Conservation (phyloP, 23 tunicate genomes). For the Halocynthia aurantium region DNA sequence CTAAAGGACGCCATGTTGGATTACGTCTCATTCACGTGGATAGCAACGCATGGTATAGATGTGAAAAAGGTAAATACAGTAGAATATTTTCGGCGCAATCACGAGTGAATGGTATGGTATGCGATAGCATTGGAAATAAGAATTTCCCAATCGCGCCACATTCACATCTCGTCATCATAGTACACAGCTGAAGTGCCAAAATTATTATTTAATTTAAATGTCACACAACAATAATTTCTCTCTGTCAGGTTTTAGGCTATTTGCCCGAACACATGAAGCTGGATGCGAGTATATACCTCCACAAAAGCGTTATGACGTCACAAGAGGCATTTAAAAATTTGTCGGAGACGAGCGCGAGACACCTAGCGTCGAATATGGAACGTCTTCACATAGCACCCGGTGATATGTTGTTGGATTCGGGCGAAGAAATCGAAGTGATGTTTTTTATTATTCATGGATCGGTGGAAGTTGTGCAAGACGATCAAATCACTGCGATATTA, state of each 20-base stretch:
- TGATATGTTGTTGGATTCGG: conserved; percentile 46
- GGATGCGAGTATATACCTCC: conserved; percentile 48
- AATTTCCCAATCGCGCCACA: too few relatives aligned
- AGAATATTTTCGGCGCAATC: neutral
- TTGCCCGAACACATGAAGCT: conserved; percentile 64
- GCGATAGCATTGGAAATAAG: too few relatives aligned
- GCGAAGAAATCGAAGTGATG: conserved; percentile 36
- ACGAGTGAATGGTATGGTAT: too few relatives aligned
- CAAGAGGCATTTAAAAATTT: conserved; percentile 34
- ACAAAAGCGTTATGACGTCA: conserved; percentile 27
- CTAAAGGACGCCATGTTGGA: conserved; percentile 51
- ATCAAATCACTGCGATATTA: conserved; percentile 29
- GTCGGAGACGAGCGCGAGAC: conserved; percentile 25
- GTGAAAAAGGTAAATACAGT: conserved; percentile 39
- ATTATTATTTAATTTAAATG: neutral
- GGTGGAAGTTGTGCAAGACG: conserved; percentile 49
- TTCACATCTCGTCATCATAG: too few relatives aligned
- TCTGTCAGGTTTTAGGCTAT: conserved; percentile 33
- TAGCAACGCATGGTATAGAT: conserved; percentile 49
- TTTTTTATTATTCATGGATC: conserved; percentile 56
- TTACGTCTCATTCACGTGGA: conserved; percentile 38
- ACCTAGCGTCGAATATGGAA: conserved; percentile 33
- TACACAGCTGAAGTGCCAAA: too few relatives aligned
- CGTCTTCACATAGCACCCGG: conserved; percentile 56
- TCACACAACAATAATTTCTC: neutral